Evolutionary conservation across 2,797 vertebrate species (phyloP).

Genomic region (Parotocinclus haroldoi): DNA sequence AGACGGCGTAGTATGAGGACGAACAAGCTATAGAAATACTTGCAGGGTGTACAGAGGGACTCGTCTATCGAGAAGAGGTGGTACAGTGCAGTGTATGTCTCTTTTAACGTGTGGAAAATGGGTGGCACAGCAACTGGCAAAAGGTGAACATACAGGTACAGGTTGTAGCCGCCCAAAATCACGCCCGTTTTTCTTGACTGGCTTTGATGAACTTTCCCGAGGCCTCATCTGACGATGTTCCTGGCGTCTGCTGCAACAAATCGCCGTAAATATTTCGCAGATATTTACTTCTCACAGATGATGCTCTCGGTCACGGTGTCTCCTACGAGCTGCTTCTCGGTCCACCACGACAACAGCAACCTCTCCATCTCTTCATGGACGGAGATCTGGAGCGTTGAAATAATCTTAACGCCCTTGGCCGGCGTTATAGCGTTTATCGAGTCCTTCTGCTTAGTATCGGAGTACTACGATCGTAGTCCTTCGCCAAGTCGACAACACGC

Average conservation of each 20-base stretch:
- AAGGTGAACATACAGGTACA: too few species aligned
- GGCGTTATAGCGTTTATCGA: constrained; percentile 10
- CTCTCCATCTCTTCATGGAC: constrained; percentile 2
- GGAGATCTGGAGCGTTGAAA: not conserved
- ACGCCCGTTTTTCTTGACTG: too few species aligned
- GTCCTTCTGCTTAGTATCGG: not conserved
- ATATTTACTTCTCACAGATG: constrained; percentile 1
- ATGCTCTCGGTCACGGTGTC: not conserved
- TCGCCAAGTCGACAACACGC: too few species aligned
- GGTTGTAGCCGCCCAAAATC: too few species aligned
- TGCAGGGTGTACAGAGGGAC: too few species aligned
- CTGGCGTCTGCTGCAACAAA: not conserved
- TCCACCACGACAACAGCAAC: not conserved
- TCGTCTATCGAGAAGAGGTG: too few species aligned
- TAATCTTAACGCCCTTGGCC: constrained; percentile 3
- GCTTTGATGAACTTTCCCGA: not conserved
- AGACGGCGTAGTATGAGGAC: too few species aligned
- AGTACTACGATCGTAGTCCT: too few species aligned
- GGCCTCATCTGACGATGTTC: not conserved
- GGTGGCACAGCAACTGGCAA: too few species aligned
- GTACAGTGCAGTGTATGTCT: too few species aligned
- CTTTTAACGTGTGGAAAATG: too few species aligned
- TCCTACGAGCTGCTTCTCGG: constrained; percentile 4
- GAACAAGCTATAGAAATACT: too few species aligned
- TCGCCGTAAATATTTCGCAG: not conserved